phyloP scores from a whole-genome alignment of 2,888 invertebrate genomes.

The Philaethria dido region DNA sequence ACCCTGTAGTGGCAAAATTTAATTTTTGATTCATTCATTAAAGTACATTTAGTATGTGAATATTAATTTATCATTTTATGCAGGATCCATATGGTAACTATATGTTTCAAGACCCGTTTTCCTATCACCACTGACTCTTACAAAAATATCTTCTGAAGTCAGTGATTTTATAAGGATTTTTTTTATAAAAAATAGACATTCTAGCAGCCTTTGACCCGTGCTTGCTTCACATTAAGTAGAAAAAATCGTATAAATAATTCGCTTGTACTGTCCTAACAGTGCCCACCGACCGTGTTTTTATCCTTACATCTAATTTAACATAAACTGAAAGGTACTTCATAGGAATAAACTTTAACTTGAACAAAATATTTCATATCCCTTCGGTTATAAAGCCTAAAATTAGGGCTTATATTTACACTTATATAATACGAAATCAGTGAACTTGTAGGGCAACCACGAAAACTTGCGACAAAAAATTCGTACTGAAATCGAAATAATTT shows the following conservation, averaged over 20 bases:
- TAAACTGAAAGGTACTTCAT: slow-evolving; percentile 75
- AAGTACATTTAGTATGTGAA: slow-evolving; percentile 33
- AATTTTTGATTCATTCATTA: not conserved
- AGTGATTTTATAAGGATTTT: slow-evolving; percentile 36
- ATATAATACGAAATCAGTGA: slow-evolving; percentile 2
- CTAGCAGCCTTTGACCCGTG: slow-evolving; percentile 72
- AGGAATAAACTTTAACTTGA: slow-evolving; percentile 80
- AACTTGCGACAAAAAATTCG: no score
- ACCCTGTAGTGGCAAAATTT: slow-evolving; percentile 5
- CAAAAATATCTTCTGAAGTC: slow-evolving; percentile 17
- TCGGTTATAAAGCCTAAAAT: slow-evolving; percentile 64
- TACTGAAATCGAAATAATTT: no score
- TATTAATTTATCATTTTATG: slow-evolving; percentile 46
- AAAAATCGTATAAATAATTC: slow-evolving; percentile 63
- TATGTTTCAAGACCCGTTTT: slow-evolving; percentile 79
- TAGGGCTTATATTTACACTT: slow-evolving; percentile 52
- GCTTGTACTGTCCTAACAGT: slow-evolving; percentile 66
- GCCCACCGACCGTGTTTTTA: slow-evolving; percentile 64
- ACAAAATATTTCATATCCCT: slow-evolving; percentile 65
- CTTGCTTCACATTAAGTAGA: slow-evolving; percentile 68
- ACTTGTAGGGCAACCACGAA: no score
- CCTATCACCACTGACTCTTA: slow-evolving; percentile 56
- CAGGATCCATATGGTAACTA: slow-evolving; percentile 80
- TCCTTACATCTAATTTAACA: slow-evolving; percentile 62
- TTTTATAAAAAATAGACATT: slow-evolving; percentile 53